These are phyloP conservation scores for Megamerina dolium DNA, from an alignment of 2,888 invertebrate species.

Conservation along the genomic window DNA sequence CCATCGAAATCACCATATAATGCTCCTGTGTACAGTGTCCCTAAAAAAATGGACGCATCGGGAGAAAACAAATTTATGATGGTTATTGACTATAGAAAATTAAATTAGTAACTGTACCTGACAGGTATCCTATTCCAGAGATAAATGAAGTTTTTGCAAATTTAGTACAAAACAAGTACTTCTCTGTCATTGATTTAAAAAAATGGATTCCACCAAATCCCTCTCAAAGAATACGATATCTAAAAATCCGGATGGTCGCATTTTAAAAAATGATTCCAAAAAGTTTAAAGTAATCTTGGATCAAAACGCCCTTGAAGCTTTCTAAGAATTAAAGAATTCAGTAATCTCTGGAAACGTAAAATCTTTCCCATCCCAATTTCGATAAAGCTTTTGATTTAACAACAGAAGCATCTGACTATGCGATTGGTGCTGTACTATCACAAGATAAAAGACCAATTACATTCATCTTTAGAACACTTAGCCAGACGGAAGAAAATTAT, in stretches of 20 bases:
- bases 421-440: slow-evolving; percentile 13
- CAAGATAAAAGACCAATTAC: slow-evolving; percentile 8
- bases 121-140: not conserved
- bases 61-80: not conserved
- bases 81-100: slow-evolving; percentile 9
- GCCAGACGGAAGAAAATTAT: slow-evolving; percentile 6
- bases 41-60: not conserved
- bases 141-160: not conserved
- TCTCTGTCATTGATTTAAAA: not conserved
- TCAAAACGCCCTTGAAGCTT: slow-evolving; percentile 3
- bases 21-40: not conserved
- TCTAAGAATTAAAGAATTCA: slow-evolving; percentile 13
- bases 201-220: not conserved
- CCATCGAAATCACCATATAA: not conserved
- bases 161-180: not conserved
- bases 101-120: slow-evolving; percentile 9
- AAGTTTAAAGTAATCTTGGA: not conserved
- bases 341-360: slow-evolving; percentile 11
- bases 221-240: not conserved
- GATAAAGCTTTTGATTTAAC: slow-evolving; percentile 13
- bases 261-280: not conserved
- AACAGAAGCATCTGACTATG: slow-evolving; percentile 17
- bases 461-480: slow-evolving; percentile 11
- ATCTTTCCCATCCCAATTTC: slow-evolving; percentile 15
- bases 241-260: not conserved